These are phyloP conservation scores for Pristionchus arcanus DNA, from an alignment of 2,888 invertebrate species.

Conservation along the genomic window DNA sequence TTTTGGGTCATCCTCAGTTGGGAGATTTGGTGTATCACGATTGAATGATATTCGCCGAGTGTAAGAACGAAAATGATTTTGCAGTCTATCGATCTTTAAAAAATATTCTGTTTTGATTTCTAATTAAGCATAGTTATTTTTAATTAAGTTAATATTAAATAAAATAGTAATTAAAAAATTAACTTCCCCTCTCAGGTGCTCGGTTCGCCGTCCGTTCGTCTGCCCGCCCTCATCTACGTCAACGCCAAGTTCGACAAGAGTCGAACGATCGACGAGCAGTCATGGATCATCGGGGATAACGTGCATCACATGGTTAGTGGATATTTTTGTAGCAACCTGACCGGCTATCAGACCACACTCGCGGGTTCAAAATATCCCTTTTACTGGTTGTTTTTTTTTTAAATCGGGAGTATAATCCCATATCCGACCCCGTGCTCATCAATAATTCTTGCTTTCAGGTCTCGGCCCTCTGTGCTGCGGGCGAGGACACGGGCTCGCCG, in stretches of 20 bases:
- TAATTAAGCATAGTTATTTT: no score
- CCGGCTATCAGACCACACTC: no score
- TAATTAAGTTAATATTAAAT: conserved; percentile 21
- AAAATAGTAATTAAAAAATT: neutral
- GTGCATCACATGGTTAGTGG: conserved; percentile 87
- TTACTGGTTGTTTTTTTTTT: no score
- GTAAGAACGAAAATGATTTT: neutral
- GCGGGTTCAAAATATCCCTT: no score
- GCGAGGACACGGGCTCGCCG: conserved; percentile 84
- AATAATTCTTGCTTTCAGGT: neutral
- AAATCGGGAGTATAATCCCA: no score
- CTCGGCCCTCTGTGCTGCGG: conserved; percentile 87
- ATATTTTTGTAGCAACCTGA: no score
- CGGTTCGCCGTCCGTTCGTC: conserved; percentile 88
- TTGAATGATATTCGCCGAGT: neutral
- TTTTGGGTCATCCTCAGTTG: neutral
- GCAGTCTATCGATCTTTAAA: neutral
- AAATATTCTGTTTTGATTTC: neutral
- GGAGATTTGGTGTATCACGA: neutral
- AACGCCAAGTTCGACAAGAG: conserved; percentile 89
- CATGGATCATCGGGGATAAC: conserved; percentile 89
- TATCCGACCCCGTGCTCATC: no score
- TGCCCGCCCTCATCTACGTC: conserved; percentile 89
- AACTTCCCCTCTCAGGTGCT: conserved; percentile 82
- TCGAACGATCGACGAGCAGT: conserved; percentile 88